Percentiles rank a stretch among this genome's conserved stretches.
phyloP scores from a whole-genome alignment of 1,140 invertebrate genomes.

The Triops cancriformis region DNA sequence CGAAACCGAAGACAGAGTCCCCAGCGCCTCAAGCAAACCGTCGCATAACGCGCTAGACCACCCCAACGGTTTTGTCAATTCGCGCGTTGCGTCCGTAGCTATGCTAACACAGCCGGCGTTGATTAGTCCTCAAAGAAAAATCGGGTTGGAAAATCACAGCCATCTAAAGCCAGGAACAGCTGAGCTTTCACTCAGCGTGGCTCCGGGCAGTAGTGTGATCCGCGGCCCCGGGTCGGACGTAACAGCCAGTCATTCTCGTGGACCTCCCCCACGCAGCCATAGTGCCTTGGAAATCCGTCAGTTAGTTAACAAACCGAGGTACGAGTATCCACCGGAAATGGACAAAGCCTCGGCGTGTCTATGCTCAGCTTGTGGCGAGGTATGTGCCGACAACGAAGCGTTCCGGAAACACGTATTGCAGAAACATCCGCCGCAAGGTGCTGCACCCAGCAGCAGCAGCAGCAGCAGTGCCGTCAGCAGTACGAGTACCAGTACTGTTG shows the following conservation, averaged over 20 bases:
- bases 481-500: not conserved
- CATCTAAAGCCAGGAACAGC: not conserved
- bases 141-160: not conserved
- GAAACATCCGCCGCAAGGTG: slow-evolving; percentile 19
- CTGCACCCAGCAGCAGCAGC: not conserved
- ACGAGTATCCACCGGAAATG: not conserved
- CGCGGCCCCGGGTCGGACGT: not conserved
- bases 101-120: not conserved
- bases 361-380: slow-evolving; percentile 15
- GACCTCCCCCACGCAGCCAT: not conserved
- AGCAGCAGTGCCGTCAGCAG: not conserved
- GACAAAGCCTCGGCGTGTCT: not conserved
- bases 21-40: not conserved
- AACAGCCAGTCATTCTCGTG: not conserved
- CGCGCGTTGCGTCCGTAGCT: not conserved
- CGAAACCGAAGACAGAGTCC: not conserved
- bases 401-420: slow-evolving; percentile 16
- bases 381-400: slow-evolving; percentile 19
- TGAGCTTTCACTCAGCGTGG: not conserved
- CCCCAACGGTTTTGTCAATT: not conserved
- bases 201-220: not conserved
- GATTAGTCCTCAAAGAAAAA: not conserved
- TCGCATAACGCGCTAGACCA: not conserved
- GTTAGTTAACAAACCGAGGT: not conserved
- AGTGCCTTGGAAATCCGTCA: slow-evolving; percentile 8